Evolutionary conservation across 1,140 invertebrate genomes (phyloP).

Genomic region (Tyrophagus putrescentiae): DNA sequence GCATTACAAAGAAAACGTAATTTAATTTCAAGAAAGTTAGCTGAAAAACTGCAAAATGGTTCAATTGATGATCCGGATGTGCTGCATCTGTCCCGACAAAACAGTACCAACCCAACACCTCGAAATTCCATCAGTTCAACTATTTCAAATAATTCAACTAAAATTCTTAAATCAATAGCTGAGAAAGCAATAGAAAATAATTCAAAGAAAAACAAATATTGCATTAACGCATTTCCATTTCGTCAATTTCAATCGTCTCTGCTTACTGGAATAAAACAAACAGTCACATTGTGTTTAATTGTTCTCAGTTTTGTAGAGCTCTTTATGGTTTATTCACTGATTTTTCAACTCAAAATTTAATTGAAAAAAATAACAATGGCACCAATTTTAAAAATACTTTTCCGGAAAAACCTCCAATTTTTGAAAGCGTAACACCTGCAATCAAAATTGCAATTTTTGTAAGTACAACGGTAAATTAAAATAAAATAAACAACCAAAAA

Average conservation of each 20-base stretch:
- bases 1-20: conserved; percentile 1
- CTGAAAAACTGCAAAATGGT: not conserved
- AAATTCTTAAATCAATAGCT: not conserved
- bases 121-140: not conserved
- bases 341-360: not conserved
- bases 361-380: too few species aligned
- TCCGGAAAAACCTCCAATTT: not conserved
- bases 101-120: not conserved
- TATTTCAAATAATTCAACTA: not conserved
- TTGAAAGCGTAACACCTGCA: not conserved
- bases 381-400: too few species aligned
- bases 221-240: not conserved
- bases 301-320: not conserved
- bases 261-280: not conserved
- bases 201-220: not conserved
- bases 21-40: not conserved
- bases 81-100: not conserved
- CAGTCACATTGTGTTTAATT: not conserved
- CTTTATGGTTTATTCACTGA: conserved; percentile 4
- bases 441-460: conserved; percentile 1
- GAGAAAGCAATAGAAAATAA: not conserved
- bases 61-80: too few species aligned
- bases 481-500: not conserved
- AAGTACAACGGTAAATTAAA: not conserved
- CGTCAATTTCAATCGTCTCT: conserved; percentile 7